Percentiles rank a stretch among this genome's conserved stretches.
Evolutionary conservation across 2,113 vertebrate species (phyloP).

Genomic region (Nesoenas mayeri): DNA sequence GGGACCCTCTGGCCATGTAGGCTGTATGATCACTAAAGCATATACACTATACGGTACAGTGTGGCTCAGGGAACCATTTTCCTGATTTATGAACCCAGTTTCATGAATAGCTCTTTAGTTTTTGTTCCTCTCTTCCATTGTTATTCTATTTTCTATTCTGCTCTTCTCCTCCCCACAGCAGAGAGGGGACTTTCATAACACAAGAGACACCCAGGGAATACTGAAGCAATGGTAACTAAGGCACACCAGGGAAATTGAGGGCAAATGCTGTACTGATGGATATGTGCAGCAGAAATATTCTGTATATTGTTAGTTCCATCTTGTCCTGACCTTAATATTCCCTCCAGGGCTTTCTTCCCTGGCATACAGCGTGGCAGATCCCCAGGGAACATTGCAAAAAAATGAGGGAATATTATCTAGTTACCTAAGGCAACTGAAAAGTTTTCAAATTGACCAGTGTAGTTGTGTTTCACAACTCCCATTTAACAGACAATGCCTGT

Average conservation of each 20-base stretch:
- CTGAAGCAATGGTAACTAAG: slow-evolving; percentile 34
- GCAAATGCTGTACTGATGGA: not conserved
- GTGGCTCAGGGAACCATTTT: not conserved
- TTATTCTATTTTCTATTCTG: slow-evolving; percentile 33
- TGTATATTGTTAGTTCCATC: slow-evolving; percentile 47
- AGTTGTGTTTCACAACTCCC: slow-evolving; percentile 38
- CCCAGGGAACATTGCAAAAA: slow-evolving; percentile 5
- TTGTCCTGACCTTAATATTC: slow-evolving; percentile 27
- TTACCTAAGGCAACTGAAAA: slow-evolving; percentile 64
- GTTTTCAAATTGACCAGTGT: slow-evolving; percentile 32
- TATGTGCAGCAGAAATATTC: slow-evolving; percentile 26
- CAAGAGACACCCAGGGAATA: slow-evolving; percentile 39
- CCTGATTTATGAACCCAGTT: not conserved
- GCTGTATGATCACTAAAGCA: not conserved
- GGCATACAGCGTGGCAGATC: slow-evolving; percentile 20
- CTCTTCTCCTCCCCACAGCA: not conserved
- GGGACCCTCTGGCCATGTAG: not conserved
- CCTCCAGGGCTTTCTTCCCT: slow-evolving; percentile 57
- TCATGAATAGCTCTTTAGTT: not conserved
- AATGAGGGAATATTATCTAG: slow-evolving; percentile 24
- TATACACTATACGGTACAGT: not conserved
- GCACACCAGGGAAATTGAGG: slow-evolving; percentile 1
- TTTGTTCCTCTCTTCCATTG: slow-evolving; percentile 4
- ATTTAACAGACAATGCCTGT: slow-evolving; percentile 53
- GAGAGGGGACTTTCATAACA: slow-evolving; percentile 17